A percentile compares a stretch with the other conserved stretches of the same genome.
Evolutionary conservation across 2,113 vertebrate genomes (phyloP).

Genomic region (Spheniscus mendiculus): DNA sequence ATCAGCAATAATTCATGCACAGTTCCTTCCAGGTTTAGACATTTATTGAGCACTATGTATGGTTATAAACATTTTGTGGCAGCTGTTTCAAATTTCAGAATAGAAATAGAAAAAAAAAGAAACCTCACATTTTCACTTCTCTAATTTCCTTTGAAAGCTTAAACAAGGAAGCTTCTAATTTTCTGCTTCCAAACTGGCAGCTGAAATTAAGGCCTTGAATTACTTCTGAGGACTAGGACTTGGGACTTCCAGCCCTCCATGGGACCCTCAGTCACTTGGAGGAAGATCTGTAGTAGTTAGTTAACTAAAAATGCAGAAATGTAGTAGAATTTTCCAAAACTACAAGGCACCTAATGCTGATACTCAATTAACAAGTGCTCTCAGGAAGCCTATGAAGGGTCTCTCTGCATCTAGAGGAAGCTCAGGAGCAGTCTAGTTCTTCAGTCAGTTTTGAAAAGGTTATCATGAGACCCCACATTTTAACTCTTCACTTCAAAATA

Average conservation of each 20-base stretch:
- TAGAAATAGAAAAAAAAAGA: not conserved
- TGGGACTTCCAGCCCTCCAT: not conserved
- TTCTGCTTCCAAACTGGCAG: not conserved
- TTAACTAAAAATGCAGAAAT: not conserved
- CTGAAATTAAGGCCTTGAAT: not conserved
- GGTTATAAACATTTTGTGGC: conserved; percentile 44
- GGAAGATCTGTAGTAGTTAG: not conserved
- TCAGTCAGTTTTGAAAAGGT: not conserved
- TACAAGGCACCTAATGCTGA: not conserved
- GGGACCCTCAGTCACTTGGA: not conserved
- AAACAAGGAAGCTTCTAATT: not conserved
- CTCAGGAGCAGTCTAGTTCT: not conserved
- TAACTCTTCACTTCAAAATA: not conserved
- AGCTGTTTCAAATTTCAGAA: conserved; percentile 51
- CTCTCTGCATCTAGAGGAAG: not conserved
- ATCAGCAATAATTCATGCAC: conserved; percentile 44
- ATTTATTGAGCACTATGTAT: conserved; percentile 18
- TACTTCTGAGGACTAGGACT: not conserved
- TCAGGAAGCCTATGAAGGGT: not conserved
- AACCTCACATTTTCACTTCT: conserved; percentile 22
- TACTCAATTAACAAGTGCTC: not conserved
- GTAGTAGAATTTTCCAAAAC: not conserved
- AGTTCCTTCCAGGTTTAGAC: conserved; percentile 49
- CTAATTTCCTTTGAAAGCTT: conserved; percentile 20
- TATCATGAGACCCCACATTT: not conserved